These are phyloP conservation scores for Sebastes elongatus DNA, from an alignment of 2,797 vertebrate genomes.

Conservation along the genomic window DNA sequence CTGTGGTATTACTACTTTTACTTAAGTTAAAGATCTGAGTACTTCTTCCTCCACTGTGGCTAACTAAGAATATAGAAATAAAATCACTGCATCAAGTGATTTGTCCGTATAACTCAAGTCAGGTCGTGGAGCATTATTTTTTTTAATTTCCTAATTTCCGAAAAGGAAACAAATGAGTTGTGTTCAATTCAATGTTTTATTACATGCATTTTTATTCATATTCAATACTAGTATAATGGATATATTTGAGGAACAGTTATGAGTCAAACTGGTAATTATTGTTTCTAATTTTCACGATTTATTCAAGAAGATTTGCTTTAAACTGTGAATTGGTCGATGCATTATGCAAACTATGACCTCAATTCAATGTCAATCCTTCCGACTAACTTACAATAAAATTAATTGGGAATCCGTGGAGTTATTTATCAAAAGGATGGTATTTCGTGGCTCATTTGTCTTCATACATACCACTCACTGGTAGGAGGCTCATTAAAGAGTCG, in stretches of 20 bases:
- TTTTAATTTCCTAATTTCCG: not conserved
- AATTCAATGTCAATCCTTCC: not conserved
- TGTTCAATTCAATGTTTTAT: not conserved
- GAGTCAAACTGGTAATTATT: not conserved
- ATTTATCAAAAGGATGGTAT: not conserved
- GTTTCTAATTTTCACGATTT: not conserved
- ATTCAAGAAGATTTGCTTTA: not conserved
- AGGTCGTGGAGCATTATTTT: not conserved
- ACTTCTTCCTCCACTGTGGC: too few species aligned
- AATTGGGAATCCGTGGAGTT: not conserved
- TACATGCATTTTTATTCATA: not conserved
- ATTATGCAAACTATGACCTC: not conserved
- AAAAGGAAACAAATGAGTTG: not conserved
- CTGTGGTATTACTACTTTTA: too few species aligned
- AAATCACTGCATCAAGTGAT: not conserved
- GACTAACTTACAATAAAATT: not conserved
- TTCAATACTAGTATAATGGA: not conserved
- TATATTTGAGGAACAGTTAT: not conserved
- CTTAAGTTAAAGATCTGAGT: too few species aligned
- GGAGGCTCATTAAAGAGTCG: not conserved
- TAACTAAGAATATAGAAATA: not conserved
- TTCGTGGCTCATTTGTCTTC: constrained; percentile 3
- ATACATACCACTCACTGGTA: not conserved
- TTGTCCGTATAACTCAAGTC: not conserved
- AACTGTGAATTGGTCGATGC: not conserved